These are phyloP conservation scores for mouse (Mus musculus) DNA, from an alignment of 2,113 vertebrate genomes.

Conservation along the genomic window DNA sequence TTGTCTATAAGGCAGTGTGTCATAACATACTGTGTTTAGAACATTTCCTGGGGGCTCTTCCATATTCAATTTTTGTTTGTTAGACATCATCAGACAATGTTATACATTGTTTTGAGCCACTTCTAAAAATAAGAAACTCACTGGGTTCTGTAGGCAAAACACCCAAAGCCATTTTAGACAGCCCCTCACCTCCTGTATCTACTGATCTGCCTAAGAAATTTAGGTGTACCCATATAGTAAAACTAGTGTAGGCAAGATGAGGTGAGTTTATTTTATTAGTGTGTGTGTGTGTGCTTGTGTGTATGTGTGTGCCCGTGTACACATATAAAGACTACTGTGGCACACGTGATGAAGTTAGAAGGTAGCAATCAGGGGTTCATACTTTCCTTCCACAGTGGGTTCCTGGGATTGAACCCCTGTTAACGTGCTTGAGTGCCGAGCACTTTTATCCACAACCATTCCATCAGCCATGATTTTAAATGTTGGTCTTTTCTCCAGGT, in stretches of 20 bases:
- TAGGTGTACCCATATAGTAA: background rate
- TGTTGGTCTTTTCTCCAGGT: background rate
- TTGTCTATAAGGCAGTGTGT: conserved; percentile 78
- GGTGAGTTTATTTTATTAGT: background rate
- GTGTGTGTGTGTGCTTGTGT: background rate
- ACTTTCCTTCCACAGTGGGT: background rate
- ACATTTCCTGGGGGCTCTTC: conserved; percentile 73
- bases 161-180: conserved; percentile 29
- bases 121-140: conserved; percentile 56
- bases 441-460: background rate
- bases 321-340: background rate
- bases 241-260: background rate
- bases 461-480: background rate
- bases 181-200: conserved; percentile 16
- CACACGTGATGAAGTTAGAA: background rate
- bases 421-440: background rate
- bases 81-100: conserved; percentile 68
- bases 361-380: background rate
- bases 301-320: background rate
- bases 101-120: conserved; percentile 70
- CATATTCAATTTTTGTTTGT: conserved; percentile 81
- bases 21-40: conserved; percentile 78
- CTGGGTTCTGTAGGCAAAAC: conserved; percentile 33
- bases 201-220: background rate
- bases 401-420: background rate